Conservation (phyloP, 2,113 vertebrate genomes). For the Lycocorax pyrrhopterus region DNA sequence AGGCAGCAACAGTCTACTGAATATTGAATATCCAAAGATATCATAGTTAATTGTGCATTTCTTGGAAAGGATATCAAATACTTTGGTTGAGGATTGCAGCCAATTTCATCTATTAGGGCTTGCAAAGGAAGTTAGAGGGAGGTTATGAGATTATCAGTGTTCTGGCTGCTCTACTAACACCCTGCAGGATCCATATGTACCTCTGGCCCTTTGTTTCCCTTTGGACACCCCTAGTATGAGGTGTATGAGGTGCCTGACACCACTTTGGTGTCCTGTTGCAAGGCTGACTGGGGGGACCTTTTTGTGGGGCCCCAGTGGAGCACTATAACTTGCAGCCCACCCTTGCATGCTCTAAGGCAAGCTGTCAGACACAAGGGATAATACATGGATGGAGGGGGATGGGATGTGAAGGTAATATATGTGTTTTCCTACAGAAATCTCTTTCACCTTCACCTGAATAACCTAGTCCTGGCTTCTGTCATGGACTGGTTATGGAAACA, state of each 20-base stretch:
- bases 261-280: background rate
- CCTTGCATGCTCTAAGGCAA: background rate
- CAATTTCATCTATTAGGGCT: background rate
- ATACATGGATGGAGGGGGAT: background rate
- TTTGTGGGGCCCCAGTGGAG: background rate
- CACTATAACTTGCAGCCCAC: background rate
- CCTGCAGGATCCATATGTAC: background rate
- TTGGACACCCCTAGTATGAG: background rate
- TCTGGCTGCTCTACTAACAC: background rate
- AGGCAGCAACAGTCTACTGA: background rate
- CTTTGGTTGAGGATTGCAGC: background rate
- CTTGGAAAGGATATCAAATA: background rate
- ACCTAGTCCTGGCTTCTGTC: background rate
- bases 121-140: background rate
- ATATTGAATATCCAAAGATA: background rate
- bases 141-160: background rate
- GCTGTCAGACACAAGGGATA: background rate
- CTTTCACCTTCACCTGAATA: background rate
- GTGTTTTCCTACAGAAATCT: background rate
- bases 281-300: rapidly evolving
- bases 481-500: background rate
- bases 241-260: background rate
- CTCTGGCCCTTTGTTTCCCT: background rate
- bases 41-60: background rate
- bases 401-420: background rate